phyloP scores from a whole-genome alignment of 1,140 invertebrate species.

The Cydia amplana region DNA sequence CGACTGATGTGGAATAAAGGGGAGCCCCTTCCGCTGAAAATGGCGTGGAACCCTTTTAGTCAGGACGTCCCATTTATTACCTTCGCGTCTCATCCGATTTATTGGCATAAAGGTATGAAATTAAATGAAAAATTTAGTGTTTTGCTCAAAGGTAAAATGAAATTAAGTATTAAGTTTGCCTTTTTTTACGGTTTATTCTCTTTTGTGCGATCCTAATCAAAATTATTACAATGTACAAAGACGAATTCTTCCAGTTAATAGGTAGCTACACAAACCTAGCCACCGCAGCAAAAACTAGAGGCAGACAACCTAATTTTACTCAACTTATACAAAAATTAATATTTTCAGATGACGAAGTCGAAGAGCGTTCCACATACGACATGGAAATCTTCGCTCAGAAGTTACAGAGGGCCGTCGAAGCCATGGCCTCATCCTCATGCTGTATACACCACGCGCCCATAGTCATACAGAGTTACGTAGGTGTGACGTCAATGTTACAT shows the following conservation, averaged over 20 bases:
- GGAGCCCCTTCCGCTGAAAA: slow-evolving; percentile 83
- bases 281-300: too few species aligned
- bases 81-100: slow-evolving; percentile 89
- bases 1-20: slow-evolving; percentile 88
- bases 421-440: slow-evolving; percentile 67
- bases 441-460: slow-evolving; percentile 85
- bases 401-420: slow-evolving; percentile 77
- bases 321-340: slow-evolving; percentile 21
- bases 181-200: too few species aligned
- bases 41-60: slow-evolving; percentile 93
- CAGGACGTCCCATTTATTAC: slow-evolving; percentile 89
- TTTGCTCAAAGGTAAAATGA: too few species aligned
- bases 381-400: slow-evolving; percentile 81
- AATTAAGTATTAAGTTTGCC: too few species aligned
- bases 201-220: too few species aligned
- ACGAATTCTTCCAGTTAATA: too few species aligned
- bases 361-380: slow-evolving; percentile 78
- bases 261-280: too few species aligned
- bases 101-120: slow-evolving; percentile 86
- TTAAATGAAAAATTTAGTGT: too few species aligned
- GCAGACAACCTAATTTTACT: too few species aligned
- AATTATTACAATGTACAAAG: too few species aligned
- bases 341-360: slow-evolving; percentile 57
- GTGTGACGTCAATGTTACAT: slow-evolving; percentile 88
- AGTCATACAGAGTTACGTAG: slow-evolving; percentile 89